Conservation (phyloP, 2,113 vertebrate species). For the Acanthochromis polyacanthus region DNA sequence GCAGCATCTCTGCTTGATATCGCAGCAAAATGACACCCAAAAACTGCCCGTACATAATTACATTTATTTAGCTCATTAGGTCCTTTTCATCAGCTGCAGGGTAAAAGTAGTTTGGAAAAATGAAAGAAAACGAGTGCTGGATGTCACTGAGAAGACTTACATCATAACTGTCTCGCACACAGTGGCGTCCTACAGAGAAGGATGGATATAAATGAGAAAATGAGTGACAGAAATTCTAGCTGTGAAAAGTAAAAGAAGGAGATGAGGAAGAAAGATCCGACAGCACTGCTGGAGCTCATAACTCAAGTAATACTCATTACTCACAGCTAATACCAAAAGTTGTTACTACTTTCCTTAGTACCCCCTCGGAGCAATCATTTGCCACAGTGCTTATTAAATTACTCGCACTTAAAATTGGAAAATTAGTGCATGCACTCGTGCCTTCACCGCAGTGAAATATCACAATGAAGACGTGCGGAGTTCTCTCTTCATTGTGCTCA, state of each 20-base stretch:
- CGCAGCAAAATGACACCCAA: neutral
- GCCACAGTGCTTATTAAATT: constrained; percentile 30
- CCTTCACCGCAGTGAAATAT: neutral
- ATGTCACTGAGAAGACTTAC: constrained; percentile 20
- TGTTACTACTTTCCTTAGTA: constrained; percentile 51
- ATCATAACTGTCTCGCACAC: constrained; percentile 4
- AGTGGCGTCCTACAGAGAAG: constrained; percentile 6
- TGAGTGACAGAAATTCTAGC: constrained; percentile 8
- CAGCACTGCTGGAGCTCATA: constrained; percentile 8
- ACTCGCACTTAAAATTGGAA: constrained; percentile 22
- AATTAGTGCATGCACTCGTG: neutral
- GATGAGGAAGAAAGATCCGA: constrained; percentile 10
- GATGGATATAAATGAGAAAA: constrained; percentile 10
- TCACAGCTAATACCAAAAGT: constrained; percentile 34
- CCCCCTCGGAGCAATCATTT: constrained; percentile 11
- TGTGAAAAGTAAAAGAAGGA: neutral
- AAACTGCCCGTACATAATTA: constrained; percentile 12
- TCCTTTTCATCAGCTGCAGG: constrained; percentile 17
- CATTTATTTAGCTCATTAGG: constrained; percentile 41
- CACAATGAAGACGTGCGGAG: neutral
- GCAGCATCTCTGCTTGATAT: constrained; percentile 20
- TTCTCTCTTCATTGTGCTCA: too few species aligned
- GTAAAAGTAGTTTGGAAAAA: constrained; percentile 11
- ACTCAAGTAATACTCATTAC: constrained; percentile 34
- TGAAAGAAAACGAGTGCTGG: neutral